These are phyloP conservation scores for Halcyon chelicuti DNA, from an alignment of 2,797 vertebrate species.

Conservation along the genomic window DNA sequence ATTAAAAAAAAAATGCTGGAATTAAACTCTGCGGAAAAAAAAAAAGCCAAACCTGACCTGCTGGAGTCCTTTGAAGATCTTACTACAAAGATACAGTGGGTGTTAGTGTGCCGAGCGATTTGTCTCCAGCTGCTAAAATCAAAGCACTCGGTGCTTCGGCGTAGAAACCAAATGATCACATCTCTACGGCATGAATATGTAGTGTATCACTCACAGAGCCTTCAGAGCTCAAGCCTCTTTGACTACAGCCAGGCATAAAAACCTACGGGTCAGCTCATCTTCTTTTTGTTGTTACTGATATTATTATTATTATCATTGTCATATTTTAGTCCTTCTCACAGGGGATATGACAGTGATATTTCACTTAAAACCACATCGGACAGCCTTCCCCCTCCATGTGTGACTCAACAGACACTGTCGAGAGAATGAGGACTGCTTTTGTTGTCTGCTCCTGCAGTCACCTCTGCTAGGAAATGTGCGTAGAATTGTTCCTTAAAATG, in stretches of 20 bases:
- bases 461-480: not conserved
- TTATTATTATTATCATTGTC: not conserved
- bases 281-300: not conserved
- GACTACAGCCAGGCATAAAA: not conserved
- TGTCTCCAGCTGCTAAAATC: slow-evolving; percentile 59
- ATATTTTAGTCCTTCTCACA: not conserved
- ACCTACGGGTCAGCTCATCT: not conserved
- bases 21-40: not conserved
- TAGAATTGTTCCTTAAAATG: not conserved
- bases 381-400: not conserved
- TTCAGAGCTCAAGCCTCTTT: not conserved
- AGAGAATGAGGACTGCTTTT: not conserved
- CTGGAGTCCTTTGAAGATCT: slow-evolving; percentile 57
- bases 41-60: slow-evolving; percentile 35
- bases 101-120: not conserved
- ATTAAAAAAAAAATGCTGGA: slow-evolving; percentile 2
- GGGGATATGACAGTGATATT: not conserved
- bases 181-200: slow-evolving; percentile 37
- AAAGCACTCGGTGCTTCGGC: not conserved
- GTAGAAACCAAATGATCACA: slow-evolving; percentile 1
- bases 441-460: not conserved
- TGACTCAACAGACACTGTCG: not conserved
- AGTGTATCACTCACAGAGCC: not conserved
- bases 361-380: slow-evolving; percentile 22
- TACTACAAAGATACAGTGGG: not conserved